Evolutionary conservation across 2,888 invertebrate species (phyloP), one percentile per base, ranked within the genome.

Genomic region (Yponomeuta malinellus): DNA sequence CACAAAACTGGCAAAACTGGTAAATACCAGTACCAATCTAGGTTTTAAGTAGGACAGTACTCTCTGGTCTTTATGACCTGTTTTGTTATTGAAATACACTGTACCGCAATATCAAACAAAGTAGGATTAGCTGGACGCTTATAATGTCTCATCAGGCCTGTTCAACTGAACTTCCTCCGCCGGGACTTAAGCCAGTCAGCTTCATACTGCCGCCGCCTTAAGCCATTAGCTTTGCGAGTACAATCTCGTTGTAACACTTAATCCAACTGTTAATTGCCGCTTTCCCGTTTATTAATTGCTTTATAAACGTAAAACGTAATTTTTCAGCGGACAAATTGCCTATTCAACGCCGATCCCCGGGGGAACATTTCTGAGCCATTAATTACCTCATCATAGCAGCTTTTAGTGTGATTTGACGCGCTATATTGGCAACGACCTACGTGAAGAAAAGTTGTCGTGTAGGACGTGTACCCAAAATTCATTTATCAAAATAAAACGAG

Each of bases 231-330:
- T 78, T 68, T 68, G 68, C 68, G 23, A 31, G 52, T 70, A 70
- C 75, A 74, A 76, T 76, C 76, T 75, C 75, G 75, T 78, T 74
- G 74, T 71, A 76, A 74, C 73, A 78, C 73, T 78, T 81, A 81
- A 79, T 79, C 78, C 77, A 66, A 71, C 76, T 76, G 78, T 79
- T 76, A 75, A 76, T 74, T 71, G 73, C 76, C 74, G 77, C 76
- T 80, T 77, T 77, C 37, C 48, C 63, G 37, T 63, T 70, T 70
- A 70, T 63, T 33, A 63, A 70, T 43, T 63, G 63, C 37, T 43
- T 70, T 70, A 63, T 70, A 70, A 70, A 70, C 70, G 63, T 70
- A 23, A 70, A 70, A 33, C 70, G 63, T 70, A 43, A 63, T 15
- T 43, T 69, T 70, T n/a, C 43, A 33, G 37, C 63, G 15, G 52